Percentiles rank a stretch among this genome's conserved stretches.
Conservation (phyloP, 2,888 invertebrate genomes). For the Ectemnius continuus region DNA sequence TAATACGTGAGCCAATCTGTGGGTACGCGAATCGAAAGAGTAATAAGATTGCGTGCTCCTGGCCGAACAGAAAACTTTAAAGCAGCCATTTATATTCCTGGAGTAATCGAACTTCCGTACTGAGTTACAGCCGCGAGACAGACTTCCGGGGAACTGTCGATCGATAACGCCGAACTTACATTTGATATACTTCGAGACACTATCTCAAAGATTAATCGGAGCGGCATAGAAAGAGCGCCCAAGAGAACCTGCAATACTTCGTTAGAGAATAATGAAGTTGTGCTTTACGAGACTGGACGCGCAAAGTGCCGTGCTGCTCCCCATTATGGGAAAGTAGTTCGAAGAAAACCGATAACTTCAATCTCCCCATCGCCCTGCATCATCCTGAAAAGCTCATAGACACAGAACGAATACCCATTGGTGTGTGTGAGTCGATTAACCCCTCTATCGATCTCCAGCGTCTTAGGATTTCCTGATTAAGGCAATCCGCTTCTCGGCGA, state of each 20-base stretch:
- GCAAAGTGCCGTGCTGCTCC: background rate
- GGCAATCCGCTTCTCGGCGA: background rate
- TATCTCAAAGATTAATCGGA: no score
- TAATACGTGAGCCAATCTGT: background rate
- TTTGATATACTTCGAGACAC: no score
- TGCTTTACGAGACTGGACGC: background rate
- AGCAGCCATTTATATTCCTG: slow-evolving; percentile 18
- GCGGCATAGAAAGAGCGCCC: no score
- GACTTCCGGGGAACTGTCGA: slow-evolving; percentile 22
- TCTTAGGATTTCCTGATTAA: background rate
- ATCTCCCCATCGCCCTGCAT: background rate
- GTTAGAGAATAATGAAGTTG: background rate
- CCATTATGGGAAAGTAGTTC: background rate
- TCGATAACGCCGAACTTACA: background rate
- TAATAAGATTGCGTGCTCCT: no score
- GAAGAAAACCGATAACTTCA: slow-evolving; percentile 4
- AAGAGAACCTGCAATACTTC: background rate
- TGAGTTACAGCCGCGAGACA: slow-evolving; percentile 11
- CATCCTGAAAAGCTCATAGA: background rate
- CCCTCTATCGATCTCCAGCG: background rate
- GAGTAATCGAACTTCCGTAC: slow-evolving; percentile 5
- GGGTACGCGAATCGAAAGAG: no score
- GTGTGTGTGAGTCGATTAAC: slow-evolving; percentile 1
- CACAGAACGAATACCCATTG: background rate
- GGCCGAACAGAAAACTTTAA: background rate